Evolutionary conservation across 2,113 vertebrate genomes (phyloP).

Genomic region (Zapus hudsonius): DNA sequence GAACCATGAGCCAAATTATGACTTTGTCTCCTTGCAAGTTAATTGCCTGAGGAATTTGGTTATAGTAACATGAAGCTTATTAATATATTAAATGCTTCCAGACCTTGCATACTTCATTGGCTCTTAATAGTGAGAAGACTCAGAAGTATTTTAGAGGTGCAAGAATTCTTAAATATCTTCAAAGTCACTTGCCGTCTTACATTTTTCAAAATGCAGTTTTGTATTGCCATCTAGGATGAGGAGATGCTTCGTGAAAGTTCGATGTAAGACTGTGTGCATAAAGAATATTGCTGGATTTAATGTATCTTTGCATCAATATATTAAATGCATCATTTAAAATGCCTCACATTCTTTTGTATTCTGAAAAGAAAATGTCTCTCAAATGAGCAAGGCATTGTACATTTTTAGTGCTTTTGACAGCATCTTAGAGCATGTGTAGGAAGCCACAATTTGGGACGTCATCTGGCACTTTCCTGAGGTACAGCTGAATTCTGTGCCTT

Average conservation of each 20-base stretch:
- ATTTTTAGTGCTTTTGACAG: background rate
- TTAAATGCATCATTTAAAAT: background rate
- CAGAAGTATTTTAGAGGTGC: background rate
- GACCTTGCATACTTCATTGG: background rate
- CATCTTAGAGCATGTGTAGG: background rate
- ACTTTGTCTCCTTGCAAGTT: background rate
- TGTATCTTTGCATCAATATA: background rate
- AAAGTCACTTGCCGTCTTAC: background rate
- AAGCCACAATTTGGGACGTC: background rate
- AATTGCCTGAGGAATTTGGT: background rate
- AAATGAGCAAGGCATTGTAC: background rate
- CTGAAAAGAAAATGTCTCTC: conserved; percentile 2
- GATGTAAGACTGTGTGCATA: background rate
- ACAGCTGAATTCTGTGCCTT: background rate
- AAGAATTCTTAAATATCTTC: background rate
- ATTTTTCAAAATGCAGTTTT: background rate
- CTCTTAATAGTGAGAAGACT: background rate
- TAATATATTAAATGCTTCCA: background rate
- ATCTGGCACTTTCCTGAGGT: background rate
- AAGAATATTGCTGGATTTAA: background rate
- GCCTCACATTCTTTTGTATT: background rate
- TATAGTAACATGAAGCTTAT: too few species aligned
- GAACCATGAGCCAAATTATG: background rate
- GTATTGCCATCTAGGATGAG: background rate
- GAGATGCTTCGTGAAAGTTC: background rate